A percentile compares a stretch with the other conserved stretches of the same genome.
These are phyloP conservation scores for Drosophila borealis DNA, from an alignment of 2,888 invertebrate species.

Conservation along the genomic window DNA sequence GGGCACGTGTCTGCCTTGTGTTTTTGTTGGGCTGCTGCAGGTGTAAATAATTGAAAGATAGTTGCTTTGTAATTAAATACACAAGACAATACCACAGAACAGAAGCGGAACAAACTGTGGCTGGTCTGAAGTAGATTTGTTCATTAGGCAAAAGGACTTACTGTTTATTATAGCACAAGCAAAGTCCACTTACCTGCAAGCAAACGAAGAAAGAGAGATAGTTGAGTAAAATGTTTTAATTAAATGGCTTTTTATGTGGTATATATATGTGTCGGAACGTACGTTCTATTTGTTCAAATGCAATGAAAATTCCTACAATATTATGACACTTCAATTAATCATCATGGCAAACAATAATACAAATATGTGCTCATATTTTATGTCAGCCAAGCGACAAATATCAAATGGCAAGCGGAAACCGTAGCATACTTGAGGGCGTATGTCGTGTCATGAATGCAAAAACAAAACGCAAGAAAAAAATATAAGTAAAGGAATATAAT, in stretches of 20 bases:
- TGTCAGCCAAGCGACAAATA: conserved; percentile 61
- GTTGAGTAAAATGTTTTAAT: conserved; percentile 64
- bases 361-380: conserved; percentile 56
- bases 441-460: conserved; percentile 78
- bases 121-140: conserved; percentile 50
- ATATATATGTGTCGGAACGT: not conserved
- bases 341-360: conserved; percentile 75
- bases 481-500: conserved; percentile 37
- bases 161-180: conserved; percentile 36
- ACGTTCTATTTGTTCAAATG: conserved; percentile 16
- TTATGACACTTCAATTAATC: conserved; percentile 80
- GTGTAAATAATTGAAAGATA: conserved; percentile 82
- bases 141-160: conserved; percentile 67
- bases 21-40: conserved; percentile 60
- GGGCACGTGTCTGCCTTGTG: conserved; percentile 42
- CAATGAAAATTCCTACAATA: conserved; percentile 72
- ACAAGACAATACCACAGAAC: conserved; percentile 42
- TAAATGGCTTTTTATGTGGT: conserved; percentile 48
- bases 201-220: conserved; percentile 24
- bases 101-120: conserved; percentile 37
- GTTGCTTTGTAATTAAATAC: conserved; percentile 80
- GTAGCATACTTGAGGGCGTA: conserved; percentile 73
- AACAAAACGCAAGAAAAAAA: conserved; percentile 31
- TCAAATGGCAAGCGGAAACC: conserved; percentile 67
- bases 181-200: conserved; percentile 74